phyloP scores from a whole-genome alignment of 2,888 invertebrate genomes.

The Drymonia ruficornis region DNA sequence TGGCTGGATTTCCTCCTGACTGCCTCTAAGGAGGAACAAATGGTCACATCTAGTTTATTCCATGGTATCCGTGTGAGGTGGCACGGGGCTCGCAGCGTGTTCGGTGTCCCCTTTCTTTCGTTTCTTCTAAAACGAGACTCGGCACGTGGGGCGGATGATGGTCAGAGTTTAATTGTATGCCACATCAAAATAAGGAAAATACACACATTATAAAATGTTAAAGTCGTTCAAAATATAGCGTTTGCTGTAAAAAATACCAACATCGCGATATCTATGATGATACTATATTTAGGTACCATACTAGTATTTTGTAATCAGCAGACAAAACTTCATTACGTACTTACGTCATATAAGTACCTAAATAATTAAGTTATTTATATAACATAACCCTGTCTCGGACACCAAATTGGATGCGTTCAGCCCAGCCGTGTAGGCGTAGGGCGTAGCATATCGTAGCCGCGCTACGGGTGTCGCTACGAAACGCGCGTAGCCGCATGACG shows the following conservation, averaged over 20 bases:
- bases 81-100: slow-evolving; percentile 32
- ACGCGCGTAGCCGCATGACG: slow-evolving; percentile 11
- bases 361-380: background rate
- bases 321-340: background rate
- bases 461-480: slow-evolving; percentile 29
- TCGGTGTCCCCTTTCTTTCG: slow-evolving; percentile 10
- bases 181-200: no score
- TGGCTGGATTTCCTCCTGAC: no score
- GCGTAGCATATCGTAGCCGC: slow-evolving; percentile 32
- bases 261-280: no score
- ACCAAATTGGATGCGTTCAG: background rate
- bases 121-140: slow-evolving; percentile 9
- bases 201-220: no score
- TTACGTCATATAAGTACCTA: background rate
- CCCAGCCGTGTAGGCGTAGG: slow-evolving; percentile 28
- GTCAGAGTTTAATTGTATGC: background rate
- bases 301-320: background rate
- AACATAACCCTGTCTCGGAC: background rate
- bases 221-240: no score
- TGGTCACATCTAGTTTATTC: slow-evolving; percentile 5
- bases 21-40: background rate
- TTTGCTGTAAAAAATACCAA: no score
- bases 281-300: no score
- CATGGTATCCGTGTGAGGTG: background rate
- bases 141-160: slow-evolving; percentile 23